phyloP scores from a whole-genome alignment of 1,140 invertebrate species.

The Paramacrobiotus metropolitanus region DNA sequence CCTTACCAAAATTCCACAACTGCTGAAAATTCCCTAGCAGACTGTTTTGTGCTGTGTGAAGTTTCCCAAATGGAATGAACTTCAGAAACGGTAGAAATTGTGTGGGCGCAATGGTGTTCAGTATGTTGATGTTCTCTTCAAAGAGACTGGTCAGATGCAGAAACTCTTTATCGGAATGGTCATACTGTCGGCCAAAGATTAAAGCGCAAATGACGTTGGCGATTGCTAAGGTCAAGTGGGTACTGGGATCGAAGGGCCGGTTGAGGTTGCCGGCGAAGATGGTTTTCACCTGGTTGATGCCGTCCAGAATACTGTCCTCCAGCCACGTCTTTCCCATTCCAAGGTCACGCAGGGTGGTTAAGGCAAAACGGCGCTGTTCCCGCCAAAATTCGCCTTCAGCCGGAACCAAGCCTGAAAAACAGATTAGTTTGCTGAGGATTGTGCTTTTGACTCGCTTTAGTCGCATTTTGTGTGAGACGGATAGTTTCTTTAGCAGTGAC shows the following conservation, averaged over 20 bases:
- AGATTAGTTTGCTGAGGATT: background rate
- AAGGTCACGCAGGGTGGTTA: slow-evolving; percentile 60
- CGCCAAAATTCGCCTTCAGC: slow-evolving; percentile 73
- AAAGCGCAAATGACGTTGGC: background rate
- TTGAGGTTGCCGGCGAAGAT: background rate
- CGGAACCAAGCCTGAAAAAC: slow-evolving; percentile 59
- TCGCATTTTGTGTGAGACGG: too few species aligned
- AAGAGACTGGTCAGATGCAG: background rate
- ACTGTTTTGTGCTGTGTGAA: too few species aligned
- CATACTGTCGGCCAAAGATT: background rate
- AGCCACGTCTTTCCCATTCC: slow-evolving; percentile 26
- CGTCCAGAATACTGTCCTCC: background rate
- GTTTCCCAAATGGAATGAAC: too few species aligned
- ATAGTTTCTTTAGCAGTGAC: too few species aligned
- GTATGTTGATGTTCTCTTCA: background rate
- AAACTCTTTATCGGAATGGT: background rate
- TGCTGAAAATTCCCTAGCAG: too few species aligned
- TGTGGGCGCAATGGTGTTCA: background rate
- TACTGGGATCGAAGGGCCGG: background rate
- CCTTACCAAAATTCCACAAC: background rate
- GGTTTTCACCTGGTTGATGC: background rate
- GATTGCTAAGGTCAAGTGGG: background rate
- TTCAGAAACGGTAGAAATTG: too few species aligned
- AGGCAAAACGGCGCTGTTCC: slow-evolving; percentile 64
- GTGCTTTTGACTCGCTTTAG: too few species aligned